Evolutionary conservation across 1,140 invertebrate species (phyloP), one percentile per base, ranked within the genome.

Genomic region (Drosophila pectinifera): DNA sequence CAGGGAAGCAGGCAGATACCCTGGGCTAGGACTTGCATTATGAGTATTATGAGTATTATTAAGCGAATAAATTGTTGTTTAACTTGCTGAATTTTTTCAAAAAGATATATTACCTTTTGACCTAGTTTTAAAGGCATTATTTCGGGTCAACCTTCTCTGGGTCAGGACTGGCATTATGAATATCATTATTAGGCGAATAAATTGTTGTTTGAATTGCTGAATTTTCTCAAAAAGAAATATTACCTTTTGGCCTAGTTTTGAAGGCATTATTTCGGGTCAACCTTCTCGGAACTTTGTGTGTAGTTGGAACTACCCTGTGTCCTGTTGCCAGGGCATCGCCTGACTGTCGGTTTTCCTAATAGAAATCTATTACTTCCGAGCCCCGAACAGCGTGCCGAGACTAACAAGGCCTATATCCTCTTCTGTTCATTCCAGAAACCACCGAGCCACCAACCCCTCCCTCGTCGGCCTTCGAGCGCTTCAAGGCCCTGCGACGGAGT

Each of bases 311-410:
- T 11, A 59, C 61, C 55, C 38, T 18, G n/a, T n/a, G n/a, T 13
- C 28, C 1, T 11, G 4, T 56, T 42, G 13, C 13, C 39, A 38
- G 64, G 3, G 11, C 16, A 20, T 41, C 58, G 65, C 59, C 70
- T 65, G 39, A 62, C 72, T 84, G 62, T 84, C 55, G 59, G 31
- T 59, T 64, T 49, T 63, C 59, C 77, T 80, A 73, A 85, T 80
- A 85, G 67, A 85, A 85, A 85, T 80, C 81, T 85, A 84, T 83
- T 84, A 79, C 80, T 84, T 84, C 80, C 80, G 76, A 78, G 80
- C 76, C 80, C 14, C 54, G 56, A 45, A 62, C 74, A 65, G 70
- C 81, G 73, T 80, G 77, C 68, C 54, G 55, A 51, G 76, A 80
- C 76, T 84, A 53, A 76, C 72, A 83, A 76, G 31, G 39, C 22